Evolutionary conservation across 2,888 invertebrate species (phyloP), one percentile per base, ranked within the genome.

Genomic region (Melanostoma scalare): DNA sequence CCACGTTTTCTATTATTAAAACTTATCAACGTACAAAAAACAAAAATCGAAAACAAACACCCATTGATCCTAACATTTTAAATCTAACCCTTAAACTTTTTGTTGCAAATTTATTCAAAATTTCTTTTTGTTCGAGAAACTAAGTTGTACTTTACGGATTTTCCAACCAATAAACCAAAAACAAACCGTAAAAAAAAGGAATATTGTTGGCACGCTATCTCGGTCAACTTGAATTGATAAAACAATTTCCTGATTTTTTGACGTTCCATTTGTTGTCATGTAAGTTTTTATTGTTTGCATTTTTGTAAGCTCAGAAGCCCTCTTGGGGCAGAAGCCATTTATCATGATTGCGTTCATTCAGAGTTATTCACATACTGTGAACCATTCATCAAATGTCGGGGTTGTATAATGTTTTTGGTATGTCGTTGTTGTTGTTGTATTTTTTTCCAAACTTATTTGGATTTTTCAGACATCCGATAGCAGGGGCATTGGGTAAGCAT

Each of bases 381-480:
- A 58, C 50, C 65, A 50, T 74, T 58, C 58, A 52, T 67, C 74
- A 65, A 74, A 74, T 20, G 71, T 52, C 60, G 42, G 35, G 9
- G 9, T 20, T 20, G 20, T 6, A 48, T 58, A 60, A 60, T 71
- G 44, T 61, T 52, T 52, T 31, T 8, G 31, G 20, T 52, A 42
- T 40, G 56, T 69, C 56, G 50, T 50, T 40, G 36, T 35, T 36
- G 40, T 63, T 48, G 36, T 20, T 61, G 38, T 56, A 9, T 48
- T 55, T 63, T 8, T 56, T 38, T 31, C 35, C 8, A 8, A 8
- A 42, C 6, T 42, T 5, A 42, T 50, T 33, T 33, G 33, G 53
- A 55, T 35, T 33, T 30, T 72, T 44, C 55, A 10, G 33, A 56
- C 63, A 50, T 77, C 71, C 71, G 77, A 56, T 65, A 50, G 69